phyloP scores from a whole-genome alignment of 2,888 invertebrate species.

The Caenorhabditis angaria region DNA sequence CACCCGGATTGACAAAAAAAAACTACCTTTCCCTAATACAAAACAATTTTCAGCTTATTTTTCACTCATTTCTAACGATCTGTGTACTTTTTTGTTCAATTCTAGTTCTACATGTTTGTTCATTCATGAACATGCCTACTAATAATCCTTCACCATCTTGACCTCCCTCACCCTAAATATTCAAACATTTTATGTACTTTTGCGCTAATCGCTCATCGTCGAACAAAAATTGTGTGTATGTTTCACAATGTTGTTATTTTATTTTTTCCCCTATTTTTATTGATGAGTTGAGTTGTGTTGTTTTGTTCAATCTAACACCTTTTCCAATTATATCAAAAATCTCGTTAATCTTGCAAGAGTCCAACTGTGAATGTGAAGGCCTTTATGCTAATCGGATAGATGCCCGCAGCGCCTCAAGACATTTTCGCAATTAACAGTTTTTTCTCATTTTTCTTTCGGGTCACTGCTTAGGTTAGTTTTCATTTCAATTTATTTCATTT shows the following conservation, averaged over 20 bases:
- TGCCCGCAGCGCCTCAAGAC: too few relatives aligned
- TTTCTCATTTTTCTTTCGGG: background rate
- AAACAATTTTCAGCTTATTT: background rate
- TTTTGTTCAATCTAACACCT: too few relatives aligned
- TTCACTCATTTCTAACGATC: background rate
- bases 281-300: too few relatives aligned
- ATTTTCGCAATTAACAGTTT: slow-evolving; percentile 1
- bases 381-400: slow-evolving; percentile 48
- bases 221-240: background rate
- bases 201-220: slow-evolving; percentile 26
- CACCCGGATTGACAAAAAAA: too few relatives aligned
- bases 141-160: background rate
- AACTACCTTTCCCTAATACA: too few relatives aligned
- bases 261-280: too few relatives aligned
- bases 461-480: background rate
- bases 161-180: slow-evolving; percentile 1
- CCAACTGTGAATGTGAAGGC: slow-evolving; percentile 41
- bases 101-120: background rate
- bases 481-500: background rate
- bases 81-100: background rate
- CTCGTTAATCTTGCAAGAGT: slow-evolving; percentile 11
- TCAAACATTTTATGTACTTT: slow-evolving; percentile 27
- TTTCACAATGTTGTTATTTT: too few relatives aligned
- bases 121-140: background rate
- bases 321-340: background rate